Conservation (phyloP, 1,140 invertebrate species). For the Drosophila watanabei region DNA sequence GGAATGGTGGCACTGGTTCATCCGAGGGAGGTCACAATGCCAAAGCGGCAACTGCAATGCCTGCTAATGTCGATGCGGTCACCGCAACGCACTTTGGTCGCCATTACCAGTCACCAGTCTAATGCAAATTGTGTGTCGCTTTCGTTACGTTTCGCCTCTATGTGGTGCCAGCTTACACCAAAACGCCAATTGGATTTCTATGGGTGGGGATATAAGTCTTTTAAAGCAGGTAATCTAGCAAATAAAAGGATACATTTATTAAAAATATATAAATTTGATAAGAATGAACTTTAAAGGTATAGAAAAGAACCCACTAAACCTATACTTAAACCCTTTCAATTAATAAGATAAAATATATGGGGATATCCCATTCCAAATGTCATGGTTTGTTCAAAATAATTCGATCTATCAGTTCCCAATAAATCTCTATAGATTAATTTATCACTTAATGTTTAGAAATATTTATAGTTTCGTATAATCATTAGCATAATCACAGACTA, state of each 20-base stretch:
- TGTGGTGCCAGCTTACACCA: slow-evolving; percentile 17
- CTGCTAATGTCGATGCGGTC: slow-evolving; percentile 45
- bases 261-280: not conserved
- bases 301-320: no score
- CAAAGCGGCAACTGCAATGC: slow-evolving; percentile 30
- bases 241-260: not conserved
- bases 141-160: slow-evolving; percentile 14
- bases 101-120: slow-evolving; percentile 43
- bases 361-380: not conserved
- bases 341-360: not conserved
- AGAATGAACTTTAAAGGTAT: not conserved
- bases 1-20: no score
- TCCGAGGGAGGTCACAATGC: slow-evolving; percentile 21
- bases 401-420: not conserved
- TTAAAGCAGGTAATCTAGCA: not conserved
- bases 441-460: no score
- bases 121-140: slow-evolving; percentile 68
- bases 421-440: not conserved
- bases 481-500: not conserved
- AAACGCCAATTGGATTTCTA: slow-evolving; percentile 1
- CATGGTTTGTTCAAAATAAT: not conserved
- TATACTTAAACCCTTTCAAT: not conserved
- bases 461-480: not conserved
- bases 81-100: slow-evolving; percentile 34
- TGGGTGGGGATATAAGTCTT: slow-evolving; percentile 17